phyloP scores from a whole-genome alignment of 2,113 vertebrate species.

The Cyprinodon variegatus region DNA sequence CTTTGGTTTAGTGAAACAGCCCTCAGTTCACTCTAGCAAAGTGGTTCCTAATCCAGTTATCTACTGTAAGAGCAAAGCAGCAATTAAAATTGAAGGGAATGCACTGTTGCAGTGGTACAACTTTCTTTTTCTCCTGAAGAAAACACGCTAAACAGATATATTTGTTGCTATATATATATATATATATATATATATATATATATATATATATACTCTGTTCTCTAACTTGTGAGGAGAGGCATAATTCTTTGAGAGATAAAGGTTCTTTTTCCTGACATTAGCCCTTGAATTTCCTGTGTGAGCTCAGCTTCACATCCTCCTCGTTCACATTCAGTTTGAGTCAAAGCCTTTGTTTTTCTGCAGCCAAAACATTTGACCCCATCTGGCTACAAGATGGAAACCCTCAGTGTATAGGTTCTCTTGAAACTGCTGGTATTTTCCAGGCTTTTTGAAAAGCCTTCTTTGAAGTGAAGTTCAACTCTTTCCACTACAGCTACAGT shows the following conservation, averaged over 20 bases:
- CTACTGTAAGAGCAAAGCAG: no score
- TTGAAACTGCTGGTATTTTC: conserved; percentile 32
- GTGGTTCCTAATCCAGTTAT: no score
- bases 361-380: not conserved
- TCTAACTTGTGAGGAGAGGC: conserved; percentile 9
- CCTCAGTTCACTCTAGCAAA: no score
- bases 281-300: conserved; percentile 64
- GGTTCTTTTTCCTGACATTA: conserved; percentile 54
- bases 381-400: conserved; percentile 5
- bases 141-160: no score
- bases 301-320: conserved; percentile 42
- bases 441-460: not conserved
- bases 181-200: no score
- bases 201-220: not conserved
- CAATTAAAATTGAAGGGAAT: no score
- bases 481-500: conserved; percentile 24
- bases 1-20: no score
- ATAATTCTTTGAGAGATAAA: conserved; percentile 17
- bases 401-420: conserved; percentile 17
- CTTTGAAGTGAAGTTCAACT: conserved; percentile 36
- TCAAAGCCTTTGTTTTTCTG: not conserved
- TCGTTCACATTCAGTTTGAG: conserved; percentile 16
- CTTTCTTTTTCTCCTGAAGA: no score
- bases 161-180: no score
- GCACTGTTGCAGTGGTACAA: no score